These are phyloP conservation scores for Cotesia chilonis DNA, from an alignment of 1,140 invertebrate species.

Conservation along the genomic window DNA sequence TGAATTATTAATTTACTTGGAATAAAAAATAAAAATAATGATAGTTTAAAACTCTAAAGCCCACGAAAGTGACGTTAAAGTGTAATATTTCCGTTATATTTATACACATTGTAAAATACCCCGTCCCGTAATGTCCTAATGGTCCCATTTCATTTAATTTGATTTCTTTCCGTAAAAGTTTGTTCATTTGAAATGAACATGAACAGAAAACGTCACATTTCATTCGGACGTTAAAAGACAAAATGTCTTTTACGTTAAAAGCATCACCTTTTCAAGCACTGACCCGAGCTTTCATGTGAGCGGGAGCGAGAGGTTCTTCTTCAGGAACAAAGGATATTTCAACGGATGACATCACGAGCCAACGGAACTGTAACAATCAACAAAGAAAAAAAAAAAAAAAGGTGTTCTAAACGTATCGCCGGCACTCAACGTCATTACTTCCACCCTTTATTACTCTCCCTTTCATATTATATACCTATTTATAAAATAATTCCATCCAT, in stretches of 20 bases:
- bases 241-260: conserved; percentile 11
- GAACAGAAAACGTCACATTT: too few relatives aligned
- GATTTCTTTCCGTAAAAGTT: too few relatives aligned
- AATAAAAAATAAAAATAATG: too few relatives aligned
- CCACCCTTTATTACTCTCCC: not conserved
- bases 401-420: conserved; percentile 3
- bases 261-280: conserved; percentile 6
- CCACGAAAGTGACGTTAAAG: too few relatives aligned
- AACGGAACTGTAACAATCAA: conserved; percentile 16
- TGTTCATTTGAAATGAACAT: too few relatives aligned
- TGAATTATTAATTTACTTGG: too few relatives aligned
- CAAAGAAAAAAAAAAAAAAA: conserved; percentile 5
- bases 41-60: too few relatives aligned
- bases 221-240: conserved; percentile 1
- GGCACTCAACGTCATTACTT: conserved; percentile 10
- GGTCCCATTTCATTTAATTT: too few relatives aligned
- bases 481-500: not conserved
- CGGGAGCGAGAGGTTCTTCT: too few relatives aligned
- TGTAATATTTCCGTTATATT: too few relatives aligned
- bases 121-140: too few relatives aligned
- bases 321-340: conserved; percentile 7
- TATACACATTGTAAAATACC: too few relatives aligned
- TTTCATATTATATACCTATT: not conserved
- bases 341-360: conserved; percentile 10
- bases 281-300: conserved; percentile 4